These are phyloP conservation scores for Mustela nigripes DNA, from an alignment of 2,113 vertebrate genomes.

Conservation along the genomic window DNA sequence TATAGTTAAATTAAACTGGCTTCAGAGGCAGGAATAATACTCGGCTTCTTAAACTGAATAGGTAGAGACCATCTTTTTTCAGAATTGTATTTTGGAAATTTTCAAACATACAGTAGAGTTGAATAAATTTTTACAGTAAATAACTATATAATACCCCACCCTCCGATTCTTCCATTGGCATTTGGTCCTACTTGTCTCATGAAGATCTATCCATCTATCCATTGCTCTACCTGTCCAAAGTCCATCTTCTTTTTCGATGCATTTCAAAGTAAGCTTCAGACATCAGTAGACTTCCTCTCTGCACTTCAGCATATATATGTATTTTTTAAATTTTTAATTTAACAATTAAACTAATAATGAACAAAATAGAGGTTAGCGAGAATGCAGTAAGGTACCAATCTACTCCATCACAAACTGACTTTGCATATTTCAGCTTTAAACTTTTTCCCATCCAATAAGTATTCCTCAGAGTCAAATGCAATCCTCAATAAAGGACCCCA, in stretches of 20 bases:
- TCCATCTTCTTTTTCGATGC: background rate
- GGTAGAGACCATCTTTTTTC: background rate
- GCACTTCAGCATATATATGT: background rate
- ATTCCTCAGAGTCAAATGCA: background rate
- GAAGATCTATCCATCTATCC: background rate
- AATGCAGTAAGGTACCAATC: background rate
- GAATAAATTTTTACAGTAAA: background rate
- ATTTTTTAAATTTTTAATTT: background rate
- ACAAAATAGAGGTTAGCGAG: background rate
- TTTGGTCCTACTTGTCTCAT: background rate
- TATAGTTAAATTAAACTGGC: background rate
- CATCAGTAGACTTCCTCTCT: background rate
- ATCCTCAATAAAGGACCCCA: background rate
- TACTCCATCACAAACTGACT: background rate
- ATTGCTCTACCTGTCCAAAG: background rate
- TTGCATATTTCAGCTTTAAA: constrained; percentile 2
- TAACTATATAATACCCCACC: background rate
- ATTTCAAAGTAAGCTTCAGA: background rate
- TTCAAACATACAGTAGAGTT: background rate
- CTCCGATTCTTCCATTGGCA: background rate
- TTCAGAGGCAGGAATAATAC: background rate
- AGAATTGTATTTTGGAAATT: background rate
- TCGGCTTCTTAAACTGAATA: background rate
- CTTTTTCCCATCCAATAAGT: background rate
- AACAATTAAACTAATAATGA: background rate